Base-by-base conservation (phyloP, 2,888 invertebrate species). In the Ctenicera cuprea region DNA sequence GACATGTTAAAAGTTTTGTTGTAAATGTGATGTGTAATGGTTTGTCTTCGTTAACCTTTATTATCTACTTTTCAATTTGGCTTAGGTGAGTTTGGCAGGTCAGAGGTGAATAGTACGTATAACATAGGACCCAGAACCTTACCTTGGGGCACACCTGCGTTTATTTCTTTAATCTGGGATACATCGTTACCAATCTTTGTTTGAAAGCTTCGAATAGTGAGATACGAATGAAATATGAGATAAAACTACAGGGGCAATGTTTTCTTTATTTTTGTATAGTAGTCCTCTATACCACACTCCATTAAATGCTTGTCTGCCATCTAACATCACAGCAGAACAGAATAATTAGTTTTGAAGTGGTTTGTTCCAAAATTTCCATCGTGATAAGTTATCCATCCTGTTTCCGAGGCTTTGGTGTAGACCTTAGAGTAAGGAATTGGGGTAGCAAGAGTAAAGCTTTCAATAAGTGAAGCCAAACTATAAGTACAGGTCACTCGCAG, bases 1-100 rank as follows among this genome's bases (percentile, higher is more conserved):
- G 43, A 62, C 43, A 62, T 11, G 63, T 63, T 63, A 20, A 20
- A 22, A 20, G 22, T 50, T 20, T 50, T 50, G 22, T 50, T 22
- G 57, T 57, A 57, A 57, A 57, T n/a, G 57, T 57, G 20, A 26
- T 54, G 11, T 33, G 57, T 33, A 8, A 16, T 57, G 30, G 16
- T 33, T 57, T 37, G 16, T 22, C 9, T 11, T 50, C 50, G 20
- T 50, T 50, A 8, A 11, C 11, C 18, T 50, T 50, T 8, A 20
- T 20, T 50, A 50, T 20, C 22, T 8, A 20, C 16, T 16, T 22
- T 50, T 8, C 50, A 50, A 20, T 50, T 20, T 4, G 50, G 11
- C 20, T 20, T 50, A 11, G 50, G 20, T 50, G 20, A 14, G 5
- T 8, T 45, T 45, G 18, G 33, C 26, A 57, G 57, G 4, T 57